These are phyloP conservation scores for Seison nebaliae DNA, from an alignment of 1,140 invertebrate genomes.

Conservation along the genomic window DNA sequence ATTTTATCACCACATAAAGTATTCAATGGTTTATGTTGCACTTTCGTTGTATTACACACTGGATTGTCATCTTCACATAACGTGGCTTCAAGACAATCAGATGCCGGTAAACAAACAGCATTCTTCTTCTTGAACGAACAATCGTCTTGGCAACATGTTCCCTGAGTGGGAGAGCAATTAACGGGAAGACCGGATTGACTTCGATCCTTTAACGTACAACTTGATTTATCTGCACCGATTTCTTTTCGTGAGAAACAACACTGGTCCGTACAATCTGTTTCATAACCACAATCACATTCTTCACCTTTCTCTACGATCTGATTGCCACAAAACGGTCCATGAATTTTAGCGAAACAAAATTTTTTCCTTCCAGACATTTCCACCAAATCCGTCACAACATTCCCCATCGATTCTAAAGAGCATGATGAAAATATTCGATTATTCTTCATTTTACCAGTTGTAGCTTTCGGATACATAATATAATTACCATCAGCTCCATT, in stretches of 20 bases:
- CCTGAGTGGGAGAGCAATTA: constrained; percentile 57
- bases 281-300: constrained; percentile 92
- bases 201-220: constrained; percentile 57
- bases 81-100: constrained; percentile 57
- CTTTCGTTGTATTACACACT: constrained; percentile 2
- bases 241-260: constrained; percentile 61
- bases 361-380: constrained; percentile 1
- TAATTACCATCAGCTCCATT: constrained; percentile 50
- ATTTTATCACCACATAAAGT: no score
- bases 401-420: constrained; percentile 60
- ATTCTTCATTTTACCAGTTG: constrained; percentile 23
- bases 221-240: constrained; percentile 14
- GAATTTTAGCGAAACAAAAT: constrained; percentile 36
- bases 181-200: constrained; percentile 41
- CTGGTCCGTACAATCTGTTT: constrained; percentile 51
- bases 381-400: constrained; percentile 35
- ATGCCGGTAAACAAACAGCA: constrained; percentile 46
- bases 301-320: constrained; percentile 89
- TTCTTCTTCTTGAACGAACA: constrained; percentile 45
- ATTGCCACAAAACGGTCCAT: constrained; percentile 89
- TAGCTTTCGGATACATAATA: constrained; percentile 37
- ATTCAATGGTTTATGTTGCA: no score
- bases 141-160: constrained; percentile 58
- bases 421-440: constrained; percentile 26
- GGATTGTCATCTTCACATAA: constrained; percentile 48